phyloP scores from a whole-genome alignment of 2,888 invertebrate species.

The Latrodectus elegans region DNA sequence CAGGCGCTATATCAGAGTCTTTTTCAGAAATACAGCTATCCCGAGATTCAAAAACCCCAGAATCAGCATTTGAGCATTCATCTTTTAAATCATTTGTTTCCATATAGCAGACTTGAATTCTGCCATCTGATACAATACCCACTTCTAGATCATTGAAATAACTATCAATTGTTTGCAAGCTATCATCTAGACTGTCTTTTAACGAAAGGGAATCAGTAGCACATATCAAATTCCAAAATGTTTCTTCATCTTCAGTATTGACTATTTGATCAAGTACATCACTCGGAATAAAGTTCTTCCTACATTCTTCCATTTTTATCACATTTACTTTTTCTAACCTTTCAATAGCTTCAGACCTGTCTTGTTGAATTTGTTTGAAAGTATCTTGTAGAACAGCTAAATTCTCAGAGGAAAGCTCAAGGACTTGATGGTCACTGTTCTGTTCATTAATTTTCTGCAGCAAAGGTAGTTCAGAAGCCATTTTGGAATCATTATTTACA shows the following conservation, averaged over 20 bases:
- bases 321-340: not conserved
- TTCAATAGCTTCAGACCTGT: constrained; percentile 6
- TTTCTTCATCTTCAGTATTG: constrained; percentile 61
- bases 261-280: constrained; percentile 62
- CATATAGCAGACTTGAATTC: constrained; percentile 25
- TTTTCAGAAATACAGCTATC: constrained; percentile 65
- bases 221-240: constrained; percentile 65
- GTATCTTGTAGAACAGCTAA: constrained; percentile 57
- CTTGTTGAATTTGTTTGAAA: constrained; percentile 33
- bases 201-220: constrained; percentile 54
- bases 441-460: constrained; percentile 16
- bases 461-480: constrained; percentile 2
- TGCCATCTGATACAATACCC: constrained; percentile 10
- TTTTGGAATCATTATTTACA: constrained; percentile 20
- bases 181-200: constrained; percentile 38
- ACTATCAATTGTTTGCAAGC: constrained; percentile 55
- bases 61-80: constrained; percentile 64
- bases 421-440: constrained; percentile 22
- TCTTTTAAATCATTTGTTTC: constrained; percentile 46
- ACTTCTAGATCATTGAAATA: constrained; percentile 42
- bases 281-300: constrained; percentile 27
- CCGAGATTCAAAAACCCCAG: constrained; percentile 63
- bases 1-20: constrained; percentile 42
- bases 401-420: constrained; percentile 52
- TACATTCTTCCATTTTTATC: constrained; percentile 23